Evolutionary conservation across 2,888 invertebrate species (phyloP).

Genomic region (Ornithoptera alexandrae): DNA sequence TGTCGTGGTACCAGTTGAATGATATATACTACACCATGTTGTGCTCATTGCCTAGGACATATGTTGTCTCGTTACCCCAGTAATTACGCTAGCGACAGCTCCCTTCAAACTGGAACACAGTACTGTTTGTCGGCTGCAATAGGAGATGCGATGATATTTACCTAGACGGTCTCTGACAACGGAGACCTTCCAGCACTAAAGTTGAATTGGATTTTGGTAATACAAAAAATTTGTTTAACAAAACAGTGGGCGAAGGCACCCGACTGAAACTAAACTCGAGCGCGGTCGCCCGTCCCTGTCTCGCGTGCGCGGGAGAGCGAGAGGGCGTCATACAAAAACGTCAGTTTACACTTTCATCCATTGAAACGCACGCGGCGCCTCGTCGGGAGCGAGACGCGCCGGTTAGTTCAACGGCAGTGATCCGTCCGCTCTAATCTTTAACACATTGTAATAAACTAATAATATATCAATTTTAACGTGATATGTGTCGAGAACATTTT

Average conservation of each 20-base stretch:
- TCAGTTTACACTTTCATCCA: slow-evolving; percentile 77
- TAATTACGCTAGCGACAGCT: too few relatives aligned
- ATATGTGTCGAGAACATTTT: slow-evolving; percentile 38
- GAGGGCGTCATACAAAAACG: slow-evolving; percentile 77
- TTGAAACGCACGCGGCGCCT: slow-evolving; percentile 76
- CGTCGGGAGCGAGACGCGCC: slow-evolving; percentile 66
- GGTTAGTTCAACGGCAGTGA: slow-evolving; percentile 56
- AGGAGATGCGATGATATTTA: too few relatives aligned
- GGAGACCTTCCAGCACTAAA: too few relatives aligned
- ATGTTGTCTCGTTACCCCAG: too few relatives aligned
- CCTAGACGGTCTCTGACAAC: too few relatives aligned
- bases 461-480: slow-evolving; percentile 42
- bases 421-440: slow-evolving; percentile 58
- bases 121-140: too few relatives aligned
- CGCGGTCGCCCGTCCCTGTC: slow-evolving; percentile 54
- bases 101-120: too few relatives aligned
- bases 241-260: slow-evolving; percentile 70
- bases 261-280: slow-evolving; percentile 59
- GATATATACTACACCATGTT: too few relatives aligned
- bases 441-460: slow-evolving; percentile 52
- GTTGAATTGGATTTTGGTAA: background rate
- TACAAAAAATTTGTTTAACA: slow-evolving; percentile 44
- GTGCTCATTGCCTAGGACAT: too few relatives aligned
- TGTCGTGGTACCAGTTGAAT: too few relatives aligned
- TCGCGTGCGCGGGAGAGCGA: slow-evolving; percentile 51